These are phyloP conservation scores for Drosophila punjabiensis DNA, from an alignment of 1,140 invertebrate species.

Conservation along the genomic window DNA sequence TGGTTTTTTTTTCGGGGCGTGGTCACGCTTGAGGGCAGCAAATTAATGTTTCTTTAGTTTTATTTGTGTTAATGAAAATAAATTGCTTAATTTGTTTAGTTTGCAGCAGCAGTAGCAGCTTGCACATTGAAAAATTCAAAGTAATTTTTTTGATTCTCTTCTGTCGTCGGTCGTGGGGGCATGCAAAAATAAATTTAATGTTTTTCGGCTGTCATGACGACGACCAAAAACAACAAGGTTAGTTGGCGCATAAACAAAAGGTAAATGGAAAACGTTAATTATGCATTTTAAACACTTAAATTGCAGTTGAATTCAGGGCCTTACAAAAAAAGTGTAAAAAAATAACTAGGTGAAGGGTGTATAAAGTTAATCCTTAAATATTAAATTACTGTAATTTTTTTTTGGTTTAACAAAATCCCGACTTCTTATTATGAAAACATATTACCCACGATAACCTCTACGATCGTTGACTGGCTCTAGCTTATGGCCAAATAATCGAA, in stretches of 20 bases:
- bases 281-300: conserved; percentile 22
- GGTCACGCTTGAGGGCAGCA: conserved; percentile 57
- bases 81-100: conserved; percentile 78
- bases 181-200: conserved; percentile 39
- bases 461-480: conserved; percentile 62
- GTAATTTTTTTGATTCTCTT: conserved; percentile 37
- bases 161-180: not conserved
- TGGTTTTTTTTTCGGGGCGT: conserved; percentile 7
- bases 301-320: conserved; percentile 31
- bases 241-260: conserved; percentile 48
- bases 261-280: conserved; percentile 53
- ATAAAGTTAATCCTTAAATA: not conserved
- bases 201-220: conserved; percentile 27
- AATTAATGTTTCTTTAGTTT: conserved; percentile 54
- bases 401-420: not conserved
- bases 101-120: conserved; percentile 15
- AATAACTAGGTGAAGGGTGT: conserved; percentile 18
- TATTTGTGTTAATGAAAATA: conserved; percentile 75
- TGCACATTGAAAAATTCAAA: conserved; percentile 53
- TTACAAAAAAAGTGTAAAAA: not conserved
- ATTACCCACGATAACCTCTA: not conserved
- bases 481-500: conserved; percentile 71
- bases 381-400: conserved; percentile 11
- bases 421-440: conserved; percentile 1
- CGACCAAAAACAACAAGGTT: conserved; percentile 36